Base-by-base conservation (phyloP, 2,113 vertebrate genomes). In the Paramisgurnus dabryanus region DNA sequence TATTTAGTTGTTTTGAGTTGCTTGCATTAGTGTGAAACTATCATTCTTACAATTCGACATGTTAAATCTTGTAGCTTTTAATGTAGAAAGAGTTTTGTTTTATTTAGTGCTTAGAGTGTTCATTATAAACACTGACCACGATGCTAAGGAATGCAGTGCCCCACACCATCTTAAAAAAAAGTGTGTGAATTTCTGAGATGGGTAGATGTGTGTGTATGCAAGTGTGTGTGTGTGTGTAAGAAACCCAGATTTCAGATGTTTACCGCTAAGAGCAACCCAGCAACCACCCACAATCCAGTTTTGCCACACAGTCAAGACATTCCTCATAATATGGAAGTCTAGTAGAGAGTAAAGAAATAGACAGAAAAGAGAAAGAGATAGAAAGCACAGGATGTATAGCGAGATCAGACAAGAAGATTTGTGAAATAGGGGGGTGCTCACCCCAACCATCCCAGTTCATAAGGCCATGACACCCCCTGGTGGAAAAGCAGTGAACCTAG, bases 381-480 rank as follows among this genome's bases (percentile, higher is more conserved):
- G 47, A 81, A n/a, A 53, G 73, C 9, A 22, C 13, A 49, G 47
- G 22, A 61, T 12, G 41, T 74, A 76, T 49, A 64, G 60, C 66
- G 47, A 66, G 61, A 66, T 67, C 49, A 66, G 34, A 40, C 63
- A 53, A 34, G 39, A 79, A 43, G 77, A 66, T 27, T 57, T 12
- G 45, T 75, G 76, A 58, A 67, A 49, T 22, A 27, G 53, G 55
- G 45, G 49, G 73, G 60, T 81, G 58, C 75, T 77, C 83, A 69
- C 69, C 67, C 78, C 47, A 57, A 64, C 79, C 43, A 41, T 61
- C 50, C 74, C 72, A 80, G 87, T 83, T 86, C 88, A 87, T 81
- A 84, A 81, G 85, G 85, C 79, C 86, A 86, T 84, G 67, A 87
- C 86, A 86, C 88, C 88, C 85, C 88, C 88, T 89, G 84, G 84